Percentiles rank a stretch among this genome's conserved stretches.
These are phyloP conservation scores for Bolinopsis microptera DNA, from an alignment of 37 sponge, comb jelly and placozoan genomes.

Conservation along the genomic window DNA sequence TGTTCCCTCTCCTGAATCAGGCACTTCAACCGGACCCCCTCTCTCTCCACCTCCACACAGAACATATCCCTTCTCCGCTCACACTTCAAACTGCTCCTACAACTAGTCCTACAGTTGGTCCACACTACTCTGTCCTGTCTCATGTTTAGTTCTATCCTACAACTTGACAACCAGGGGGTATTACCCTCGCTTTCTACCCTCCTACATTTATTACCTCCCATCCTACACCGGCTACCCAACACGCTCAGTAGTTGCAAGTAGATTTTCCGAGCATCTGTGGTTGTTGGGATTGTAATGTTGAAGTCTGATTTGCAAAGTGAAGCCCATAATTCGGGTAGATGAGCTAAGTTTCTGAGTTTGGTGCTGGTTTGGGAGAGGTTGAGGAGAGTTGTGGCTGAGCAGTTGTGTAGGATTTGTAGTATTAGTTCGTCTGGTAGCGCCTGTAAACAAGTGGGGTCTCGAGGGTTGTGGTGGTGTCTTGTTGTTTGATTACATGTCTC, in stretches of 20 bases:
- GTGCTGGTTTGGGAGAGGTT: background rate
- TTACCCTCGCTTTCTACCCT: background rate
- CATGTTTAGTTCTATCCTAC: background rate
- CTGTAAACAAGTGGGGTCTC: background rate
- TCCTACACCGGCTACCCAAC: background rate
- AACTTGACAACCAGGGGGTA: background rate
- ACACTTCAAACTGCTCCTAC: background rate
- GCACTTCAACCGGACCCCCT: conserved; percentile 23
- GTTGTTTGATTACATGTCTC: background rate
- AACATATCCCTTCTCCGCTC: conserved; percentile 16
- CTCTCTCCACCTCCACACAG: background rate
- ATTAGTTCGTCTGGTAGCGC: background rate
- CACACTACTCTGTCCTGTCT: background rate
- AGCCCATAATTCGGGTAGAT: conserved; percentile 3
- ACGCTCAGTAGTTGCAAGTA: background rate
- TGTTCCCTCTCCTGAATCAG: conserved; percentile 39
- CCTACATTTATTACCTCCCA: no score
- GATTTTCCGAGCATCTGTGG: background rate
- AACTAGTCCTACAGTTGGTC: conserved; percentile 2
- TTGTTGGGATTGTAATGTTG: background rate
- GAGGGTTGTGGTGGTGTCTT: background rate
- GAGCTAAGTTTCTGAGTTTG: background rate
- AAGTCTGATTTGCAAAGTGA: background rate
- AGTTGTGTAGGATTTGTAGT: background rate
- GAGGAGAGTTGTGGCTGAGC: background rate